These are phyloP conservation scores for Cardinalis cardinalis DNA, from an alignment of 2,113 vertebrate genomes.

Conservation along the genomic window DNA sequence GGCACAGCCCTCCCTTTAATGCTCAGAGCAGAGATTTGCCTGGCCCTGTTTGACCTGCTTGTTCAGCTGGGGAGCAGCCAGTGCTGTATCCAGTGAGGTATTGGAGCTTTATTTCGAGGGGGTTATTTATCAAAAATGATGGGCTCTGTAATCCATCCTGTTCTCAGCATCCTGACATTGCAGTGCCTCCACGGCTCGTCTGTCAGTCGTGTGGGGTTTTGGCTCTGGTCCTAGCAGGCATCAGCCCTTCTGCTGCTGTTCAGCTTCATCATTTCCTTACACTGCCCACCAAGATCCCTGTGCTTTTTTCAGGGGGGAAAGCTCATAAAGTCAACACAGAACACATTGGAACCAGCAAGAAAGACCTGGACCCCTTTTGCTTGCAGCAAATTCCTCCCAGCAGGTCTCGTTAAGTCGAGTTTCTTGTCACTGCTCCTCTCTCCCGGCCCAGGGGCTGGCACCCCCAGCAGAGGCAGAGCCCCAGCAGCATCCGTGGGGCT, in stretches of 20 bases:
- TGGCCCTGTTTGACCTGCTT: not conserved
- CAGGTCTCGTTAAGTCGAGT: slow-evolving; percentile 22
- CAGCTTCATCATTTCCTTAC: not conserved
- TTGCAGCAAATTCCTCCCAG: slow-evolving; percentile 25
- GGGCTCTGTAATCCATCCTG: not conserved
- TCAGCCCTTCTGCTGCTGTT: not conserved
- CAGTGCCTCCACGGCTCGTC: not conserved
- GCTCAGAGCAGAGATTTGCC: not conserved
- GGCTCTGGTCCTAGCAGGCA: not conserved
- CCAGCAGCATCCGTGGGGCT: fast-evolving
- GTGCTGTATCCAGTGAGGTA: not conserved
- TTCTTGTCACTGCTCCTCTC: not conserved
- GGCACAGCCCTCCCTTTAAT: not conserved
- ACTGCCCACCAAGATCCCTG: not conserved
- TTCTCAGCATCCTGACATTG: not conserved
- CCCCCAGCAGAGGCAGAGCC: not conserved
- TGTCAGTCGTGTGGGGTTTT: not conserved
- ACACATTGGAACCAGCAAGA: not conserved
- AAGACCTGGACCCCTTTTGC: not conserved
- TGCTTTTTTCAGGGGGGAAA: not conserved
- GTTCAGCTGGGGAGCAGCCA: not conserved
- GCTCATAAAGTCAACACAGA: not conserved
- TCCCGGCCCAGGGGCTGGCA: not conserved
- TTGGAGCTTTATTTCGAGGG: not conserved
- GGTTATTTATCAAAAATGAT: not conserved